Base-by-base conservation (phyloP, 2,888 invertebrate genomes). In the Brachyptera putata region DNA sequence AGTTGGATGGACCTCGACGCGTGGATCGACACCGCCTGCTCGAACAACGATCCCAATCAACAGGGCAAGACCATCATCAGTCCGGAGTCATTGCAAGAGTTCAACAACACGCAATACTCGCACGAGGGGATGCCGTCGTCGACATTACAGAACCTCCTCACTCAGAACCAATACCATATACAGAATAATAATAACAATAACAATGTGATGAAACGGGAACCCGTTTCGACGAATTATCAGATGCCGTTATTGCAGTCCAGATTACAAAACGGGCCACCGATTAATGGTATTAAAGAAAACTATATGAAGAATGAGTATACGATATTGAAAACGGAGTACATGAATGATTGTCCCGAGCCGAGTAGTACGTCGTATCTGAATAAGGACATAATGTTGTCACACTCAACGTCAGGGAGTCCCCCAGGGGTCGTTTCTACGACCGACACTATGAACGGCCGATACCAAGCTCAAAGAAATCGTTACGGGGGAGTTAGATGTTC, bases 1-100 rank as follows among this genome's bases (percentile, higher is more conserved):
- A 87, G 86, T 67, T 93, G 92, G 92, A 89, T 91, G 82, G 91
- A 92, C 71, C 79, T 92, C 57, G 92, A 92, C 65, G 88, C 89
- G 60, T 91, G 89, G 89, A 90, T 93, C 67, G 88, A 89, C 63
- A 86, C 85, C 7, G 87, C 87, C 1, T 90, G 87, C 70, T 49
- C 58, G 65, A 80, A 80, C 65, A 53, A 53, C 53, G 69, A 71
- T 1, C 62, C 65, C 22, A 83, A 83, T 66, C 65, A 84, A 82
- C 61, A 75, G 80, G 65, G 1, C 85, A 86, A 69, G 86, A 87
- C 65, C 76, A 80, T 16, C 76, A 63, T 84, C 84, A 1, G 85
- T 84, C 72, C 75, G 56, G 81, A 82, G 63, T 78, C 79, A 53
- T 76, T 80, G 24, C 79, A 80, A 11, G 79, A 80, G 39, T 70